Base-by-base conservation (phyloP, 2,797 vertebrate species). In the Lepus oiostolus region DNA sequence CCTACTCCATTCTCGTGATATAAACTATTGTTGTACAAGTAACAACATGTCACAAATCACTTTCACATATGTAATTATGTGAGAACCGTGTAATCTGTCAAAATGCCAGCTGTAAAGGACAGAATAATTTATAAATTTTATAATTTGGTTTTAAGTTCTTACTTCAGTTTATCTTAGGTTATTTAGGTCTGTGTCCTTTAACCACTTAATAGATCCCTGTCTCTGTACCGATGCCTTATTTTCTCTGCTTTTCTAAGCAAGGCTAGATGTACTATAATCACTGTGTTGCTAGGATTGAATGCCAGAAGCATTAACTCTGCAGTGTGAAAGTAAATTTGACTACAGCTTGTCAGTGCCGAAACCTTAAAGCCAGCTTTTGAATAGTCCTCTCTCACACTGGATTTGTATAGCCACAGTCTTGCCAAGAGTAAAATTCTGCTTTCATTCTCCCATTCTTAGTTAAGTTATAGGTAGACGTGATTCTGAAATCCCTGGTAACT, bases 401-500 rank as follows among this genome's bases (percentile, higher is more conserved):
- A 83, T 89, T 82, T 76, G n/a, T 77, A n/a, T 87, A 77, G 58
- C 35, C 63, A 7, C 7, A 85, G 32, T 85, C 79, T 92, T 84
- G 63, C 38, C 85, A 67, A 88, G 68, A 90, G 50, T 83, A 5
- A 84, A 76, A 77, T 28, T 70, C n/a, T 79, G 4, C 54, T 50
- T 93, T 88, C 26, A 68, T 81, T 77, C 42, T 60, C 70, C 35
- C 11, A 47, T 82, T 80, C 75, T 82, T 84, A 65, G 21, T 68
- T 90, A 88, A 96, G 93, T 70, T 68, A 38, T 65, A 83, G 26
- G 28, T 70, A 26, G 19, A 70, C 74, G 17, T 81, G 82, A 58
- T 94, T 94, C 63, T 94, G 71, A 88, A 87, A 77, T 89, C 52
- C 60, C 38, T 94, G 32, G 24, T 71, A 26, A 84, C 85, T 95